Percentiles rank a stretch among this genome's conserved stretches.
Conservation (phyloP, 2,888 invertebrate species). For the Choreutis nemorana region DNA sequence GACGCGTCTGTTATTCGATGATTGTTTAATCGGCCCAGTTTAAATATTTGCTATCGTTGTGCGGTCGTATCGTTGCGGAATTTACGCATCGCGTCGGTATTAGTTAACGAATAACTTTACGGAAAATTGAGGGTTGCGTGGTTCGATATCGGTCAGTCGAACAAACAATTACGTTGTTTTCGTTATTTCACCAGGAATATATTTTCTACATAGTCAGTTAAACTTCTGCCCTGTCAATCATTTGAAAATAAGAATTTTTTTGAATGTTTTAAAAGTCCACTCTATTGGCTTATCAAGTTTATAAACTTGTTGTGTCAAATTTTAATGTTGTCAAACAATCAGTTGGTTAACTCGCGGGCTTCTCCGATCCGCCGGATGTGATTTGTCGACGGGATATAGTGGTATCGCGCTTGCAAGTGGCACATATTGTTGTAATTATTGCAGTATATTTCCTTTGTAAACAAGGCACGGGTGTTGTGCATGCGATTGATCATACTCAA, state of each 20-base stretch:
- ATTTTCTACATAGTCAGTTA: no score
- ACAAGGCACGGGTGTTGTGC: slow-evolving; percentile 20
- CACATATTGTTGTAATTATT: slow-evolving; percentile 40
- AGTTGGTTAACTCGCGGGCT: slow-evolving; percentile 43
- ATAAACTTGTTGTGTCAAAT: no score
- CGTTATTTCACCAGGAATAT: no score
- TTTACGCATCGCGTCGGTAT: slow-evolving; percentile 7
- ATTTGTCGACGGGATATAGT: slow-evolving; percentile 62
- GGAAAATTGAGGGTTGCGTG: no score
- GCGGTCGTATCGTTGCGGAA: slow-evolving; percentile 37
- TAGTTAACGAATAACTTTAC: slow-evolving; percentile 4
- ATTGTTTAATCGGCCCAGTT: slow-evolving; percentile 49
- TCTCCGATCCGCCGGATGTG: slow-evolving; percentile 56
- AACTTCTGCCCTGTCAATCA: no score
- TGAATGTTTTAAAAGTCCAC: no score
- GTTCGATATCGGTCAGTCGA: background rate
- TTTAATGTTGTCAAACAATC: no score
- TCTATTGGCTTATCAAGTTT: no score
- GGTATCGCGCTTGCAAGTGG: slow-evolving; percentile 47
- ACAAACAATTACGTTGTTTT: no score
- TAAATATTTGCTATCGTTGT: slow-evolving; percentile 40
- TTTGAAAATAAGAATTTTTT: no score
- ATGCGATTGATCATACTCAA: slow-evolving; percentile 1
- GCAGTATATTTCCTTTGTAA: slow-evolving; percentile 54
- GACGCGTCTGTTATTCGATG: slow-evolving; percentile 42